Evolutionary conservation across 2,113 vertebrate species (phyloP), one percentile per base, ranked within the genome.

Genomic region (Indri indri): DNA sequence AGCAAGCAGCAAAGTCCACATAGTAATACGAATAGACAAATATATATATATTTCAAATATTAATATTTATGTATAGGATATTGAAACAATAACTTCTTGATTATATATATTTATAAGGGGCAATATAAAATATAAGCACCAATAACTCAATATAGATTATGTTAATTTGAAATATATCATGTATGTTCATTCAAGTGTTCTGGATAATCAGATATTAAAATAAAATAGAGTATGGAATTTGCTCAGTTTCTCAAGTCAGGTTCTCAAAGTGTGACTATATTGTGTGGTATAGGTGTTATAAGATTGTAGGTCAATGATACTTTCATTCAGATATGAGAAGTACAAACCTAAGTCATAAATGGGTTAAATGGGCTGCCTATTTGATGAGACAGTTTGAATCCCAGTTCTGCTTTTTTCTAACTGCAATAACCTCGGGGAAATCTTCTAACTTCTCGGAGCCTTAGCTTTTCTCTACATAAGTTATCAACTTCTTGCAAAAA

Each of bases 81-180:
- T 20, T 80, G 5, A 87, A 88, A 12, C 2, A 94, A 61, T 57
- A 32, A 59, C 54, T 57, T 94, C 8, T 23, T 65, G 11, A 70
- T 40, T 79, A 34, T 27, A 34, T 50, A 32, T 63, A 52, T 2
- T 47, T 45, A 16, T 27, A 87, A 83, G 63, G 20, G 2, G 4
- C 7, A 93, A 90, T 76, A 54, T 10, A 92, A 94, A 92, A 82
- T 57, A 37, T 20, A 90, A 77, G 17, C 18, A 86, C 18, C 7
- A 57, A 54, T 97, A 88, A 66, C n/a, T 92, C 37, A 68, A 87
- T n/a, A 82, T 76, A 52, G 8, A 76, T 90, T 86, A 25, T 71
- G 9, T 79, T 86, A 71, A 77, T 77, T 61, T 86, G 10, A 91
- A 88, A 42, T 74, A 17, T 1, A 30, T 54, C 13, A 45, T 52